These are phyloP conservation scores for Potamarius usumacintae DNA, from an alignment of 2,113 vertebrate genomes.

Conservation along the genomic window DNA sequence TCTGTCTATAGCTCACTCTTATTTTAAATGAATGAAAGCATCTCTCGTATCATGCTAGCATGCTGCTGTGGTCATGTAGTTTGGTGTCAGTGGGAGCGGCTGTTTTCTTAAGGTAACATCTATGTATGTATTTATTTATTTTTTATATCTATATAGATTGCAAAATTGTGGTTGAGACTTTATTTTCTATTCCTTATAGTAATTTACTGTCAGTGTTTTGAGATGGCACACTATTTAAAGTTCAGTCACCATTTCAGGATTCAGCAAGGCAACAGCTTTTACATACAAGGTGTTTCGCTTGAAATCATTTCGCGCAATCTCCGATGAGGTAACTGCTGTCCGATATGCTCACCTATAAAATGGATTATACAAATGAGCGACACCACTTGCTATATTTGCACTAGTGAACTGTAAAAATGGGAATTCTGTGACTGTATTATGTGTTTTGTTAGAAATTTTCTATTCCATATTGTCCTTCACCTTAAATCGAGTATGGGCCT, in stretches of 20 bases:
- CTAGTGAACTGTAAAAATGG: constrained; percentile 61
- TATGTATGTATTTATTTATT: constrained; percentile 85
- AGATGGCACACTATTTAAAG: constrained; percentile 60
- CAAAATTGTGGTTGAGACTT: constrained; percentile 73
- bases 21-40: constrained; percentile 76
- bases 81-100: constrained; percentile 76
- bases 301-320: constrained; percentile 5
- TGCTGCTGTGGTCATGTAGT: constrained; percentile 80
- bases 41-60: constrained; percentile 81
- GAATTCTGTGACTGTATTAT: constrained; percentile 70
- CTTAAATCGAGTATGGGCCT: neutral
- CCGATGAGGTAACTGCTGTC: constrained; percentile 44
- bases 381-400: constrained; percentile 60
- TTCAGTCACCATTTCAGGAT: constrained; percentile 47
- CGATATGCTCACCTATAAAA: constrained; percentile 40
- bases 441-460: constrained; percentile 25
- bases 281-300: constrained; percentile 14
- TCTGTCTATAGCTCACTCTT: constrained; percentile 10
- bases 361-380: constrained; percentile 21
- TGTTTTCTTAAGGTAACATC: constrained; percentile 79
- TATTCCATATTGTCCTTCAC: constrained; percentile 16
- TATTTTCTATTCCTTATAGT: constrained; percentile 55
- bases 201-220: constrained; percentile 63
- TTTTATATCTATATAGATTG: constrained; percentile 71
- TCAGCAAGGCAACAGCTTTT: constrained; percentile 41